Conservation (phyloP, 2,797 vertebrate genomes). For the Octomys mimax region DNA sequence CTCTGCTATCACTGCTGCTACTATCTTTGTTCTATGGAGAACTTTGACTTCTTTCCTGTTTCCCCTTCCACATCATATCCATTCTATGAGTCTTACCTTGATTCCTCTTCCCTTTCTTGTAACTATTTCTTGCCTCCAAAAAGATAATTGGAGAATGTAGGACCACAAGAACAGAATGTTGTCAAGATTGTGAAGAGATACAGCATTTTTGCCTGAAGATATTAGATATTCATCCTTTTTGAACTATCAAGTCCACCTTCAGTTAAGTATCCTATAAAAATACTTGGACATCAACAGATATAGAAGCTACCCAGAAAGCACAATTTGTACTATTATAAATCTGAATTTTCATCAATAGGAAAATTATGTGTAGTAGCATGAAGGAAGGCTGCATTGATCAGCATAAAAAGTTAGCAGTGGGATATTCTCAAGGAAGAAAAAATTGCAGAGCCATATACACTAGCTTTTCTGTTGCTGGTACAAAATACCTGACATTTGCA, state of each 20-base stretch:
- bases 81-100: neutral
- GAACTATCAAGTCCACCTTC: neutral
- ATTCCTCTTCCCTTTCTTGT: neutral
- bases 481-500: neutral
- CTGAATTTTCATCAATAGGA: neutral
- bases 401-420: neutral
- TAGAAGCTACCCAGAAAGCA: neutral
- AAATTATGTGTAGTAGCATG: neutral
- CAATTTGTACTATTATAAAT: slow-evolving; percentile 11
- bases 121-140: neutral
- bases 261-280: neutral
- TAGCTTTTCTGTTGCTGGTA: neutral
- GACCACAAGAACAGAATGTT: neutral
- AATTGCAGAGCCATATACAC: neutral
- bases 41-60: neutral
- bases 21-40: neutral
- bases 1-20: neutral
- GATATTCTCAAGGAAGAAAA: neutral
- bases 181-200: neutral
- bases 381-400: neutral
- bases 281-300: neutral
- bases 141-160: slow-evolving; percentile 32
- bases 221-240: neutral
- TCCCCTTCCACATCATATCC: neutral
- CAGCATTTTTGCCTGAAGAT: neutral